A percentile compares a stretch with the other conserved stretches of the same genome.
Conservation (phyloP, 2,113 vertebrate genomes). For the Oryctolagus cuniculus region mOryCun1.1 NC_091441.1:114844001-114844500, state of each 20-base stretch:
- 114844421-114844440: not conserved
- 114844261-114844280: not conserved
- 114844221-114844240: constrained; percentile 25
- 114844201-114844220: constrained; percentile 27
- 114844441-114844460: not conserved
- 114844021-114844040: constrained; percentile 24
- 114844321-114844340: not conserved
- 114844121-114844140: not conserved
- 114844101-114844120: constrained; percentile 45
- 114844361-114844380: not conserved
- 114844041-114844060: constrained; percentile 30
- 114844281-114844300: constrained; percentile 9
- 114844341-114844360: constrained; percentile 16
- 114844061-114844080: constrained; percentile 5
- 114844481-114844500: not conserved
- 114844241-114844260: constrained; percentile 43
- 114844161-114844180: not conserved
- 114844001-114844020: not conserved
- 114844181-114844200: not conserved
- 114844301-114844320: constrained; percentile 20
- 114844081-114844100: constrained; percentile 17
- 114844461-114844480: no score
- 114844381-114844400: not conserved
- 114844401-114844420: not conserved
- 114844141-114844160: constrained; percentile 21